Evolutionary conservation across 2,888 invertebrate species (phyloP), one percentile per base, ranked within the genome.

Genomic region (Thera obeliscata): DNA sequence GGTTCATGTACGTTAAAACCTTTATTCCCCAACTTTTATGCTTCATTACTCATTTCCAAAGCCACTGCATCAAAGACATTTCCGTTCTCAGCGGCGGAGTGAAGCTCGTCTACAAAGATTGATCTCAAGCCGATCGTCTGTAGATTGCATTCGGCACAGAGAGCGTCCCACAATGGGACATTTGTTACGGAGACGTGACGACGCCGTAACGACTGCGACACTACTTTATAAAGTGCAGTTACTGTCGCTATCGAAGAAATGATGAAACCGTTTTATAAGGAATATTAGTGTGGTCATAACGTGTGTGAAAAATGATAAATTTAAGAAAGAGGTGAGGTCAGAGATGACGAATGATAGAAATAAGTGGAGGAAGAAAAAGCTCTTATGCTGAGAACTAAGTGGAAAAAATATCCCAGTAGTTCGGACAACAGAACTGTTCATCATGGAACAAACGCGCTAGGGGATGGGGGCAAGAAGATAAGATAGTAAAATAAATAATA

Each of bases 121-220:
- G 69, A 69, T 69, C 63, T 67, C 66, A 38, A 43, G 43, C 55
- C 66, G 63, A 66, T 66, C 54, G 66, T 57, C 36, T 60, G 56
- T 56, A 63, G 57, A 65, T 69, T 66, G 65, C 71, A 69, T 62
- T 64, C 64, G 56, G 65, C 65, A 49, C 71, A 55, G 64, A 67
- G 55, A 64, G 66, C 67, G 72, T 64, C 62, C 72, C 67, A 66
- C 74, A 70, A 68, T 69, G 71, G 67, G 59, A 67, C 75, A 72
- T 74, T 72, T 67, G 74, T 73, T 64, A 73, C 67, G 67, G 54
- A 66, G 54, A 74, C 72, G 74, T 74, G 74, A 72, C 71, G 74
- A 74, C 62, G 49, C 50, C 68, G 59, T 71, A 70, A 73, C 75
- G 71, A 74, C 57, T 56, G 6, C 4, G 64, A 61, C 49, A 56